Evolutionary conservation across 2,888 invertebrate genomes (phyloP).

Genomic region (Cinara cedri): DNA sequence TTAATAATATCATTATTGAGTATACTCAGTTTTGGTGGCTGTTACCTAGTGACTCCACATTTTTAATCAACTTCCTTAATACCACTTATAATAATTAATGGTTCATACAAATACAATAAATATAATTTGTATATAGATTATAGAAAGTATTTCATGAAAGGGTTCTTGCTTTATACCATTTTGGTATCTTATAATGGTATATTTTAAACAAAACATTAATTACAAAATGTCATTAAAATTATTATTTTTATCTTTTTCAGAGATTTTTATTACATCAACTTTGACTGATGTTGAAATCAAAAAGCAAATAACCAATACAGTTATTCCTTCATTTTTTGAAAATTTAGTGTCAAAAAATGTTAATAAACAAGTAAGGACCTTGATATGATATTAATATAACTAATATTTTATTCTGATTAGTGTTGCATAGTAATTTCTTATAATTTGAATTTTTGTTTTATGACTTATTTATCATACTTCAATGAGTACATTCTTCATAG

Average conservation of each 20-base stretch:
- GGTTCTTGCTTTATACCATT: no score
- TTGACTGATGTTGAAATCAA: slow-evolving; percentile 33
- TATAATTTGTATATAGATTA: no score
- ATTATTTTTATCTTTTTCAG: not conserved
- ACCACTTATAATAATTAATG: no score
- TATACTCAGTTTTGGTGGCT: not conserved
- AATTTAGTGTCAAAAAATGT: slow-evolving; percentile 34
- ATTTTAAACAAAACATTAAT: no score
- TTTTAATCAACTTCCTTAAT: no score
- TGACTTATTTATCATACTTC: no score
- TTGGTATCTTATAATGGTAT: no score
- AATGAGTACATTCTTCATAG: no score
- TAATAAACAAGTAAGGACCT: slow-evolving; percentile 33
- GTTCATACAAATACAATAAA: no score
- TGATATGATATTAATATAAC: not conserved
- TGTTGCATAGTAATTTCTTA: not conserved
- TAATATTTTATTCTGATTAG: not conserved
- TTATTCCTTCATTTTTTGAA: slow-evolving; percentile 49
- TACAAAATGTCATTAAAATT: not conserved
- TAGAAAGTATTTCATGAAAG: not conserved
- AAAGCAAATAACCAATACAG: slow-evolving; percentile 24
- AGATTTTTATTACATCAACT: slow-evolving; percentile 46
- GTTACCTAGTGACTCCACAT: no score
- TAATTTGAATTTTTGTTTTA: no score
- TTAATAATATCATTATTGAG: not conserved